phyloP scores from a whole-genome alignment of 1,140 invertebrate species.

The Megalopta genalis region DNA sequence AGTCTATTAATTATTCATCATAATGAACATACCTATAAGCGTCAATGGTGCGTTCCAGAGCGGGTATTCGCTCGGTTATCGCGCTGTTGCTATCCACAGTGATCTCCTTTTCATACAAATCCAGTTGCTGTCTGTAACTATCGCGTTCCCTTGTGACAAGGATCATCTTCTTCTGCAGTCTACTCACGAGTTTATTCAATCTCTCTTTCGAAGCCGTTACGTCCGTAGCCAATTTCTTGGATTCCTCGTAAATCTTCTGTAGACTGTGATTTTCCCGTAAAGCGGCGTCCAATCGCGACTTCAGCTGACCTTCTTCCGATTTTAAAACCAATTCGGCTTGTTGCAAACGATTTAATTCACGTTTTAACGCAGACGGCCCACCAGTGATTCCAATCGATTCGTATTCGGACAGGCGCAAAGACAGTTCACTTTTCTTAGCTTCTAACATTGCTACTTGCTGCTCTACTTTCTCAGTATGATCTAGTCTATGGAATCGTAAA shows the following conservation, averaged over 20 bases:
- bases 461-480: slow-evolving; percentile 74
- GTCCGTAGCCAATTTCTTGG: slow-evolving; percentile 70
- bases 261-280: slow-evolving; percentile 67
- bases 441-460: slow-evolving; percentile 69
- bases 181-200: slow-evolving; percentile 77
- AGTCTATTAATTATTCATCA: too few species aligned
- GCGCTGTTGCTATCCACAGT: slow-evolving; percentile 62
- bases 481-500: slow-evolving; percentile 60
- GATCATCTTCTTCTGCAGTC: slow-evolving; percentile 81
- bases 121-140: slow-evolving; percentile 86
- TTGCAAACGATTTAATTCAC: slow-evolving; percentile 76
- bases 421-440: slow-evolving; percentile 65
- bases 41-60: slow-evolving; percentile 72
- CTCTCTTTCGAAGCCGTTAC: slow-evolving; percentile 71
- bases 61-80: slow-evolving; percentile 69
- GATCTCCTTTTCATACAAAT: slow-evolving; percentile 91
- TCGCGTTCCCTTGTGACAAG: slow-evolving; percentile 89
- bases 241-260: slow-evolving; percentile 71
- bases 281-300: slow-evolving; percentile 68
- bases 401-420: slow-evolving; percentile 70
- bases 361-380: slow-evolving; percentile 68
- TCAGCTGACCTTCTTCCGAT: slow-evolving; percentile 73
- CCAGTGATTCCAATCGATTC: slow-evolving; percentile 73
- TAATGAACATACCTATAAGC: slow-evolving; percentile 70
- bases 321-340: slow-evolving; percentile 71